Conservation (phyloP, 2,797 vertebrate species). For the Picus viridis region DNA sequence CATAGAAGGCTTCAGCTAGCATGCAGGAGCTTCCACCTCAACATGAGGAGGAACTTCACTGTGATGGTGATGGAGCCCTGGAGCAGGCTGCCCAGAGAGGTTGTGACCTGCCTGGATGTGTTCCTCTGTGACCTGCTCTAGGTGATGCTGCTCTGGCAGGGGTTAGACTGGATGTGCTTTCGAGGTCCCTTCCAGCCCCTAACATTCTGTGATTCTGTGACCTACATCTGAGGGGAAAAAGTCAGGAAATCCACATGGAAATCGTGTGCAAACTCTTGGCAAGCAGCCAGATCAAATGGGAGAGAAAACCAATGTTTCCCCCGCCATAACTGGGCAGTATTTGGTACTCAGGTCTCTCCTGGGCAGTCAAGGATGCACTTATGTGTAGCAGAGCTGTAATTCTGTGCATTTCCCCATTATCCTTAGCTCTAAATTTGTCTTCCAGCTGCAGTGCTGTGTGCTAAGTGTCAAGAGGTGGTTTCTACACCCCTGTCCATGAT, state of each 20-base stretch:
- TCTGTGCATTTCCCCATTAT: slow-evolving; percentile 29
- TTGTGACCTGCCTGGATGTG: too few species aligned
- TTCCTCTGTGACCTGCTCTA: too few species aligned
- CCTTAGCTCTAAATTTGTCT: slow-evolving; percentile 20
- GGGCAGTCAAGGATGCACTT: background rate
- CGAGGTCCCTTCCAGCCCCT: too few species aligned
- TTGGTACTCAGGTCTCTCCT: slow-evolving; percentile 4
- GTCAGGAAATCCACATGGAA: background rate
- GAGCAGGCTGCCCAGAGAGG: too few species aligned
- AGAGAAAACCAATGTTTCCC: background rate
- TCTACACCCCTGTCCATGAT: background rate
- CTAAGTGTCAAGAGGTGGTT: slow-evolving; percentile 24
- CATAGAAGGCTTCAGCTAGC: too few species aligned
- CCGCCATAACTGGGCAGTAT: background rate
- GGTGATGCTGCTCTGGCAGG: too few species aligned
- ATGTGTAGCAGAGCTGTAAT: slow-evolving; percentile 8
- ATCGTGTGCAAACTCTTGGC: background rate
- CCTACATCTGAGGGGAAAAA: background rate
- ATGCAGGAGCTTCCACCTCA: too few species aligned
- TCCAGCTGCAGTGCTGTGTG: background rate
- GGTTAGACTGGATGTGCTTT: too few species aligned
- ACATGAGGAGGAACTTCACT: too few species aligned
- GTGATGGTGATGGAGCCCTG: too few species aligned
- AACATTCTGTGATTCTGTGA: background rate
- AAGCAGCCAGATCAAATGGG: background rate